Conservation (phyloP, 2,113 vertebrate genomes). For the human (Homo sapiens) region DNA sequence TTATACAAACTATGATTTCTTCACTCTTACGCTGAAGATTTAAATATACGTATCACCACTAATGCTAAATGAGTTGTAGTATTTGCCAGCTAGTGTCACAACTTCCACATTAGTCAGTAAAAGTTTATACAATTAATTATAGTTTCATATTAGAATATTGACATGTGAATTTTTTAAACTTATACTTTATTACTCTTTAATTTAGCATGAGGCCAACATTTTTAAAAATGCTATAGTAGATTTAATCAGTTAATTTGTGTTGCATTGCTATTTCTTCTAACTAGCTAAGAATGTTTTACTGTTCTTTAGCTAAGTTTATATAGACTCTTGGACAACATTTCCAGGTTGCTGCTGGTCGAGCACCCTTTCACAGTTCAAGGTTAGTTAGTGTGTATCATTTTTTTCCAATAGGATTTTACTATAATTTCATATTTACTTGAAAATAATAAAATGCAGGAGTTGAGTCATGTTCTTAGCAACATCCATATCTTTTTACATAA, state of each 20-base stretch:
- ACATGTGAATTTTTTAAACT: not conserved
- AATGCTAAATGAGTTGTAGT: not conserved
- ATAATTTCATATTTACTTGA: not conserved
- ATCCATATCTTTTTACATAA: not conserved
- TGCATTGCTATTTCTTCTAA: not conserved
- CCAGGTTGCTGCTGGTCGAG: not conserved
- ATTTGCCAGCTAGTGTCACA: not conserved
- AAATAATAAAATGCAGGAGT: not conserved
- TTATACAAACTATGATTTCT: not conserved
- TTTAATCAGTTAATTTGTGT: conserved; percentile 30
- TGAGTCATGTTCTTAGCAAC: not conserved
- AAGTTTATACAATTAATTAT: conserved; percentile 6
- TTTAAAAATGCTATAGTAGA: not conserved
- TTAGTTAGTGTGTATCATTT: not conserved
- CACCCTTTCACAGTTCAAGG: not conserved
- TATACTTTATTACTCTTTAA: not conserved
- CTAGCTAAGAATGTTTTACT: not conserved
- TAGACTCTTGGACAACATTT: not conserved
- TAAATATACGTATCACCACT: not conserved
- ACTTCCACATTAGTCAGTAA: not conserved
- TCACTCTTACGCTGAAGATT: not conserved
- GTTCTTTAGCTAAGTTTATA: not conserved
- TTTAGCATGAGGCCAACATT: not conserved
- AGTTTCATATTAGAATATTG: not conserved
- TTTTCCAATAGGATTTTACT: not conserved